Conservation (phyloP, 2,797 vertebrate genomes). For the Alectoris magna region DNA sequence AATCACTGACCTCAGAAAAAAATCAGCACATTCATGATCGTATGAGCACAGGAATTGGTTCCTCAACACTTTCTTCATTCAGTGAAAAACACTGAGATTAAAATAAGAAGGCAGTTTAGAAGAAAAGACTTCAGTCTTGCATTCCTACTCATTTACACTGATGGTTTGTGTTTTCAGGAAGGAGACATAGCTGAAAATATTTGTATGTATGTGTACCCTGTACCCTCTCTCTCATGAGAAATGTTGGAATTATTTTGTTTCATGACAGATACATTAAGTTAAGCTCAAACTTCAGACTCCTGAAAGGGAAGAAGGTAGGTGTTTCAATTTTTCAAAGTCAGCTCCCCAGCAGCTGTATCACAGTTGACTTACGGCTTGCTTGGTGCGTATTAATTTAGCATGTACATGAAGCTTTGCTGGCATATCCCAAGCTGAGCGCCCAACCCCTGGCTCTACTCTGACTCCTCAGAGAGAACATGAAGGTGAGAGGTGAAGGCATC, state of each 20-base stretch:
- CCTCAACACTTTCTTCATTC: neutral
- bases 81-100: neutral
- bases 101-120: neutral
- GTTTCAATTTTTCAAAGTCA: constrained; percentile 2
- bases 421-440: neutral
- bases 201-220: neutral
- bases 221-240: neutral
- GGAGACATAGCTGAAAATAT: neutral
- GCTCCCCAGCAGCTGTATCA: neutral
- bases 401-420: neutral
- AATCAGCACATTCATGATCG: neutral
- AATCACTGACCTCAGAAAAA: neutral
- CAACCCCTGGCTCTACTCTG: neutral
- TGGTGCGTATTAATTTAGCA: neutral
- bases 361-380: neutral
- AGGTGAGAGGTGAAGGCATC: neutral
- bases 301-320: constrained; percentile 4
- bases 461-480: neutral
- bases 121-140: neutral
- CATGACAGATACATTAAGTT: neutral
- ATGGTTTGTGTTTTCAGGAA: neutral
- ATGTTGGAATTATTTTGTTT: neutral
- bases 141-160: neutral
- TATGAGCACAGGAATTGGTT: neutral
- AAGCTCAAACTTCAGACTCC: neutral